Conservation (phyloP, 92 coral and sea anemone species). For the Heteractis magnifica region DNA sequence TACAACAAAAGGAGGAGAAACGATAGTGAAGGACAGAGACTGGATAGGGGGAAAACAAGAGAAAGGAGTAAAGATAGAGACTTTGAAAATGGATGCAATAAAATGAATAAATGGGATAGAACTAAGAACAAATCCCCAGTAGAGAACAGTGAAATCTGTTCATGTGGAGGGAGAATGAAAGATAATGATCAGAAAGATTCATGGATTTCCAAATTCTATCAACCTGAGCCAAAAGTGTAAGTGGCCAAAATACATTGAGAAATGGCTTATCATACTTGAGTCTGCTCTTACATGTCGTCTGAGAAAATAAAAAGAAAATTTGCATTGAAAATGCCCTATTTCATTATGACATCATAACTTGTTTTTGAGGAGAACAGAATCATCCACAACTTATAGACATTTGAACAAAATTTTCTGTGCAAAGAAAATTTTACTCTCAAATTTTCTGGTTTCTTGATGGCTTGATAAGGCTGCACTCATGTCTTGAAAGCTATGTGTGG, state of each 20-base stretch:
- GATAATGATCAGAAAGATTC: constrained; percentile 33
- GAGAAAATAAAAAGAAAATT: too few species aligned
- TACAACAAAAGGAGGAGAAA: constrained; percentile 73
- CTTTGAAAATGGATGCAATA: constrained; percentile 33
- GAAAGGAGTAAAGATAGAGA: constrained; percentile 13
- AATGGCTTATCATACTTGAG: too few species aligned
- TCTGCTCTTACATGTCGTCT: too few species aligned
- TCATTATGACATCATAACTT: too few species aligned
- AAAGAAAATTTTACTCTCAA: too few species aligned
- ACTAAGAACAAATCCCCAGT: constrained; percentile 15
- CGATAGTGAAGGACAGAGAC: constrained; percentile 59
- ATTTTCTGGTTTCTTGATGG: too few species aligned
- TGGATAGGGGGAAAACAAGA: constrained; percentile 24
- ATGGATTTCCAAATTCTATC: constrained; percentile 55
- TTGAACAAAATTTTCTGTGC: too few species aligned
- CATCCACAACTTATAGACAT: too few species aligned
- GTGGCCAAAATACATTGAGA: constrained; percentile 7
- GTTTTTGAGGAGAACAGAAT: too few species aligned
- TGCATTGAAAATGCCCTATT: too few species aligned
- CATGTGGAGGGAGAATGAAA: constrained; percentile 43
- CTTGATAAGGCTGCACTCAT: too few species aligned
- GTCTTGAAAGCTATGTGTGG: too few species aligned
- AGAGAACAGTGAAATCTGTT: constrained; percentile 35
- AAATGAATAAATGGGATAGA: constrained; percentile 51
- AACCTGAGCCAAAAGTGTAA: constrained; percentile 79